These are phyloP conservation scores for Lacerta agilis DNA, from an alignment of 2,797 vertebrate species.

Conservation along the genomic window DNA sequence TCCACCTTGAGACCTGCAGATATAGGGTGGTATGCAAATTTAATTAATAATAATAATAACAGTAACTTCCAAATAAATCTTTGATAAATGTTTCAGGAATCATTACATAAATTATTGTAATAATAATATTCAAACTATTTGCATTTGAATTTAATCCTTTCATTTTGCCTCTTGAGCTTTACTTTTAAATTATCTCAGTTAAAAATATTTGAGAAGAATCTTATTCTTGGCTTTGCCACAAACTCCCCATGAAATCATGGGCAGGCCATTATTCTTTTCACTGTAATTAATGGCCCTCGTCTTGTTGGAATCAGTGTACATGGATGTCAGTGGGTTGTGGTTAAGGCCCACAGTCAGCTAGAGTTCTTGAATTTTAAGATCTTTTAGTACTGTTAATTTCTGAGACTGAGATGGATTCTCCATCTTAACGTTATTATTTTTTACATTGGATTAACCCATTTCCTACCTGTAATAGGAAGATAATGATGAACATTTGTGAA, in stretches of 20 bases:
- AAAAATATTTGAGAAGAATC: neutral
- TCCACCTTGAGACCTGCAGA: no score
- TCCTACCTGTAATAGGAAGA: neutral
- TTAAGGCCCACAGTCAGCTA: neutral
- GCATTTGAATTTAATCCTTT: neutral
- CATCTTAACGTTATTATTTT: neutral
- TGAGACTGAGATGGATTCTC: neutral
- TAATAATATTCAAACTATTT: neutral
- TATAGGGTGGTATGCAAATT: no score
- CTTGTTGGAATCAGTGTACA: neutral
- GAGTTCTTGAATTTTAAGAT: neutral
- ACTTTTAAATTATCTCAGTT: neutral
- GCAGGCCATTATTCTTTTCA: neutral
- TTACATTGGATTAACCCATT: neutral
- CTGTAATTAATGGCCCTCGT: neutral
- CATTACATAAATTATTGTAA: neutral
- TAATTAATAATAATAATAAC: neutral
- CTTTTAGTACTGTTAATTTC: neutral
- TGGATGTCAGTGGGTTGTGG: neutral
- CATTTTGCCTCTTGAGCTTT: neutral
- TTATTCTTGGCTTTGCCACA: neutral
- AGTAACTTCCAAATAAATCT: neutral
- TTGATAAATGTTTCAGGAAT: neutral
- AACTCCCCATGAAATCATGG: neutral
- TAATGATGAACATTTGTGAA: neutral